Evolutionary conservation across 1,140 invertebrate species (phyloP).

Genomic region (Diploscapter pachys): DNA sequence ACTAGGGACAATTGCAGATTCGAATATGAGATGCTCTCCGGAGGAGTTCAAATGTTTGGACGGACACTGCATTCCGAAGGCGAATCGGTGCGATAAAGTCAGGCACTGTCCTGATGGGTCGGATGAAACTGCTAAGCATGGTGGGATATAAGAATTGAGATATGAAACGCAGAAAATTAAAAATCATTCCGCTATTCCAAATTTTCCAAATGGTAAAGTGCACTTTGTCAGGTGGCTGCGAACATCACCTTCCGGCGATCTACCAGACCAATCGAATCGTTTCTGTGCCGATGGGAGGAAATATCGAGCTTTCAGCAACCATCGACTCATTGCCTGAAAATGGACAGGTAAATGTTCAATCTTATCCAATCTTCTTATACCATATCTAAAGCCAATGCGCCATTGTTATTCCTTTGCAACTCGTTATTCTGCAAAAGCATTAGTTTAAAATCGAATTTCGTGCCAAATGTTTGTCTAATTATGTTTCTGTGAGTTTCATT

Average conservation of each 20-base stretch:
- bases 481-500: too few species aligned
- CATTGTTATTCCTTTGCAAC: too few species aligned
- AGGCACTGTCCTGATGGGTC: conserved; percentile 76
- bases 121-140: conserved; percentile 68
- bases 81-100: conserved; percentile 68
- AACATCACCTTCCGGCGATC: conserved; percentile 32
- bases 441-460: too few species aligned
- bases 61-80: conserved; percentile 19
- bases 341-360: background rate
- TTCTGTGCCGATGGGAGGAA: conserved; percentile 27
- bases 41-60: conserved; percentile 24
- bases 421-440: too few species aligned
- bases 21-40: background rate
- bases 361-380: too few species aligned
- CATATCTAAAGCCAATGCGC: too few species aligned
- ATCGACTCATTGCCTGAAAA: conserved; percentile 29
- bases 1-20: conserved; percentile 6
- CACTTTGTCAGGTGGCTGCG: conserved; percentile 13
- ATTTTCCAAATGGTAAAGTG: background rate
- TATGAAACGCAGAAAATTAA: background rate
- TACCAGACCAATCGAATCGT: conserved; percentile 28
- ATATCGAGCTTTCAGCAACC: conserved; percentile 31
- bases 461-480: too few species aligned
- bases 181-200: background rate
- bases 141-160: background rate